Evolutionary conservation across 2,113 vertebrate species (phyloP), one percentile per base, ranked within the genome.

Genomic region (Myiozetetes cayanensis): DNA sequence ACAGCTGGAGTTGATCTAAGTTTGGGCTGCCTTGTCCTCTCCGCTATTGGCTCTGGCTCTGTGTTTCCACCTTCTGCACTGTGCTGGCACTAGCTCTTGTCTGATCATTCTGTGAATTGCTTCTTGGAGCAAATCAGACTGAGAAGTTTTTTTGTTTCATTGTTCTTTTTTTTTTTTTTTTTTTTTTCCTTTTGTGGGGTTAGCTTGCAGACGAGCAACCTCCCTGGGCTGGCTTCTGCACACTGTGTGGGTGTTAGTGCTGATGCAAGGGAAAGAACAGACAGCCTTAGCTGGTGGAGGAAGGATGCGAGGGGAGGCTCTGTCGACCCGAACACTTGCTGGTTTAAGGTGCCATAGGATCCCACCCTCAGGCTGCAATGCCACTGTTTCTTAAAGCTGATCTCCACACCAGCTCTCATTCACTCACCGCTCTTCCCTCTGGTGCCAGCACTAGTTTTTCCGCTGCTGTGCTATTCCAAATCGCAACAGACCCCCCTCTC

Each of bases 1-100:
- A 85, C 96, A 96, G 95, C 95, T 97, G 95, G 94, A 96, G 79
- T 81, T 97, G 89, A 95, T 95, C 72, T 74, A 93, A 86, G 79
- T 92, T 86, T 95, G 88, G 86, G 80, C 94, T 94, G 92, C 89
- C 68, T 90, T 92, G 89, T 92, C 88, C 68, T 94, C 88, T 86
- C 30, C 67, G 75, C 86, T 90, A 1, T 92, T 94, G 92, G 83
- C 89, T 93, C 90, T 94, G 92, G 76, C 83, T 95, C 65, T 74
- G 85, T 71, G 76, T 93, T 96, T 94, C 92, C 72, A 97, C 86
- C 94, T 96, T 90, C 92, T 50, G 31, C 0, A 2, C 66, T 63
- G 68, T 61, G 79, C 65, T 95, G 90, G 83, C 90, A 74, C 41
- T 35, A 74, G 28, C 18, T 70, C 72, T 94, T 88, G 68, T 63